Base-by-base conservation (phyloP, 2,888 invertebrate genomes). In the Euclidia mi region DNA sequence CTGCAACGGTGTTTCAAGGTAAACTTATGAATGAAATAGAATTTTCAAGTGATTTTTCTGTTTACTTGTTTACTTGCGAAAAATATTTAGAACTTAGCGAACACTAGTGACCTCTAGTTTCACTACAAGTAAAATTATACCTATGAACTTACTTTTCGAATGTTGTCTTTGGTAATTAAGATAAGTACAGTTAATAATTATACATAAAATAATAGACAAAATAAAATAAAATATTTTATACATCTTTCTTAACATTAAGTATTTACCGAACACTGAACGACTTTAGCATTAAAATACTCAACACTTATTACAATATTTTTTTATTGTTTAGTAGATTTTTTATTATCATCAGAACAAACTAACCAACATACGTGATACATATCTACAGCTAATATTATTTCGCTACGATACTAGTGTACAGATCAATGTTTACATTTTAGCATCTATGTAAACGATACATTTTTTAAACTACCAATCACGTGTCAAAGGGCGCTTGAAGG, bases 291-390 rank as follows among this genome's bases (percentile, higher is more conserved):
- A 85, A 63, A 71, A 86, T 90, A 89, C 79, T 89, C 85, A 92
- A 92, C 92, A 92, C 90, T 91, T 90, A 90, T 76, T 87, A 88
- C 82, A 86, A 89, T 88, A 84, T 73, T 76, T 87, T 83, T 86
- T 85, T 85, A 82, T 69, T 76, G 76, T 82, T 78, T 78, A 82
- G 71, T 78, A 81, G 68, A 80, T 79, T 76, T 84, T 78, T 78
- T 81, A 57, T 86, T 87, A 86, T 83, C 79, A 78, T 87, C 80
- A 79, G 82, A 91, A 89, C 89, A 88, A 78, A 85, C 78, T 89
- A 90, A 85, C 73, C 80, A 87, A 88, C 87, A 72, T 78, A 81
- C 79, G 84, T 78, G 82, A 81, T 86, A 86, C 81, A 84, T 82
- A 76, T 80, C 88, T 90, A 90, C 84, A 75, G 64, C 87, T 89